Percentiles rank a stretch among this genome's conserved stretches.
phyloP scores from a whole-genome alignment of 2,888 invertebrate species.

The Morinoia aosen region DNA sequence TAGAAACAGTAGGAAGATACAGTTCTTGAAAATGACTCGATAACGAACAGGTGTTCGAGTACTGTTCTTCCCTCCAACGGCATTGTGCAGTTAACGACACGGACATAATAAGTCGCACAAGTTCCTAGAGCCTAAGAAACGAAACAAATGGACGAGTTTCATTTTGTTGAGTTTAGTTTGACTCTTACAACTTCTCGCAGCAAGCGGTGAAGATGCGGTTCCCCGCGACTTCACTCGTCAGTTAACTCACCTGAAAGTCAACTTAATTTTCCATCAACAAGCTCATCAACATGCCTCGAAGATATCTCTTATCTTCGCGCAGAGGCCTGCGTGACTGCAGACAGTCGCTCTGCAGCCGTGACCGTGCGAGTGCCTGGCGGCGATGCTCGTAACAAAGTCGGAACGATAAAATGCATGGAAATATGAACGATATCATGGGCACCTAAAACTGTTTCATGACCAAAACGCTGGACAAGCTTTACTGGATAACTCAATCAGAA shows the following conservation, averaged over 20 bases:
- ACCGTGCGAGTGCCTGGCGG: neutral
- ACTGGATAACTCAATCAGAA: neutral
- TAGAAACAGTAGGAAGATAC: neutral
- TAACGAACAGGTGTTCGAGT: neutral
- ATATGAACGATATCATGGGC: neutral
- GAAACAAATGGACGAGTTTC: too few species aligned
- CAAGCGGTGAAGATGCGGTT: neutral
- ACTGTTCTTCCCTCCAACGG: neutral
- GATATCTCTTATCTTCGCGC: neutral
- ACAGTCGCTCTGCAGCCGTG: neutral
- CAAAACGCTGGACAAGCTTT: neutral
- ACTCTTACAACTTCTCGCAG: neutral
- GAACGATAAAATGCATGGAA: neutral
- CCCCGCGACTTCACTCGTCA: neutral
- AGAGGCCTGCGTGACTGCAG: neutral
- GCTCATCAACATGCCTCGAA: neutral
- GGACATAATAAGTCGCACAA: too few species aligned
- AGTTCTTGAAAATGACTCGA: neutral
- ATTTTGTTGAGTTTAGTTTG: too few species aligned
- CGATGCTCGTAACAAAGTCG: neutral
- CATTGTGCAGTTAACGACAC: too few species aligned
- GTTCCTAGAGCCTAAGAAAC: too few species aligned
- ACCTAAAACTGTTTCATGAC: neutral
- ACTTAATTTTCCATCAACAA: neutral
- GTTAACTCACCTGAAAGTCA: neutral